A percentile compares a stretch with the other conserved stretches of the same genome.
These are phyloP conservation scores for Drosophila lacteicornis DNA, from an alignment of 1,140 invertebrate species.

Conservation along the genomic window DNA sequence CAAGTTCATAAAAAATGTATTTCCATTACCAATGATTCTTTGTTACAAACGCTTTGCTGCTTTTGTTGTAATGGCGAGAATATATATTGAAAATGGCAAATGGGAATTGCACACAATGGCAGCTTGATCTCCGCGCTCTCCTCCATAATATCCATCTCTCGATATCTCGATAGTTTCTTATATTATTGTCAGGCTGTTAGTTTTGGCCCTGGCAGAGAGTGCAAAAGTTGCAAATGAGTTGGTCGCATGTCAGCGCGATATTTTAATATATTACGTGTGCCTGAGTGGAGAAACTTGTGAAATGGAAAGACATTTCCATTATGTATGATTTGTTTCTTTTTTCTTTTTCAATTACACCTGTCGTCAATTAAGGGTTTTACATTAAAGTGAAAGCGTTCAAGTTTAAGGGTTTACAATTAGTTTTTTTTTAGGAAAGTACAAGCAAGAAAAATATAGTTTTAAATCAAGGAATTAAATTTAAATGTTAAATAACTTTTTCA, in stretches of 20 bases:
- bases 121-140: slow-evolving; percentile 48
- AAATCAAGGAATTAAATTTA: too few species aligned
- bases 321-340: slow-evolving; percentile 3
- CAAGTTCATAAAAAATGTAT: neutral
- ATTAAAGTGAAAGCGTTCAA: too few species aligned
- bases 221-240: slow-evolving; percentile 59
- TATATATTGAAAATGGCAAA: slow-evolving; percentile 81
- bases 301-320: slow-evolving; percentile 24
- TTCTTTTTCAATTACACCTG: neutral
- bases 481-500: too few species aligned
- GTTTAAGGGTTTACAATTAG: too few species aligned
- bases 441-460: too few species aligned
- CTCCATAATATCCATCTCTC: slow-evolving; percentile 29
- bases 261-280: slow-evolving; percentile 62
- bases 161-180: slow-evolving; percentile 41
- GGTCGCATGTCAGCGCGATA: slow-evolving; percentile 33
- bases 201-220: slow-evolving; percentile 44
- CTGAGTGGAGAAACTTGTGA: slow-evolving; percentile 16
- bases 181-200: slow-evolving; percentile 59
- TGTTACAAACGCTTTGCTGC: slow-evolving; percentile 9
- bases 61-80: slow-evolving; percentile 59
- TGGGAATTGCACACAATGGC: slow-evolving; percentile 79
- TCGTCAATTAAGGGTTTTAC: neutral
- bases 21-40: neutral
- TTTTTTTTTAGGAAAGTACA: neutral